phyloP scores from a whole-genome alignment of 2,113 vertebrate genomes.

The Polypterus bichir region DNA sequence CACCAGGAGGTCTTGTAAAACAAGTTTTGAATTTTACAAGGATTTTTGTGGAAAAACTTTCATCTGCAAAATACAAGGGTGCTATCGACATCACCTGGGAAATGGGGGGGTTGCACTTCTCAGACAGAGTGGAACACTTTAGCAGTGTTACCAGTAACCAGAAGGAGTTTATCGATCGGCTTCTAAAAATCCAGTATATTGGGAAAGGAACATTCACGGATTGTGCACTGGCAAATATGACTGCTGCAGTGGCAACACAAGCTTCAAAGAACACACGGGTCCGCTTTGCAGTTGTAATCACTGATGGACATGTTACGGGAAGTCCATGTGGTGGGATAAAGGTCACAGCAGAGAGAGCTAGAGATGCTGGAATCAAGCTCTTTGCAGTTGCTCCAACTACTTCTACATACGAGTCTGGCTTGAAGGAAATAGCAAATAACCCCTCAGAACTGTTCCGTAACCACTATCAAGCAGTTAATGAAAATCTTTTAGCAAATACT shows the following conservation, averaged over 20 bases:
- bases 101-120: constrained; percentile 85
- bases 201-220: constrained; percentile 85
- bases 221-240: constrained; percentile 76
- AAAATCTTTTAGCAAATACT: too few relatives aligned
- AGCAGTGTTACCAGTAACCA: constrained; percentile 48
- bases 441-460: constrained; percentile 66
- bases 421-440: constrained; percentile 69
- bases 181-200: constrained; percentile 55
- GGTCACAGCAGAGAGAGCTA: constrained; percentile 62
- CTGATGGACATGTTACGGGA: constrained; percentile 81
- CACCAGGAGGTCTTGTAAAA: constrained; percentile 70
- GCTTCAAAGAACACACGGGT: neutral
- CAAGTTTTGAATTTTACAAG: constrained; percentile 68
- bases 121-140: constrained; percentile 60
- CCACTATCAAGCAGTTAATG: constrained; percentile 41
- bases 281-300: constrained; percentile 78
- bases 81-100: constrained; percentile 68
- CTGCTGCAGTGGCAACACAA: constrained; percentile 40
- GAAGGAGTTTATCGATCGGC: constrained; percentile 42
- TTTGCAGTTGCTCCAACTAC: constrained; percentile 68
- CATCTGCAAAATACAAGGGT: constrained; percentile 46
- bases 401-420: constrained; percentile 59
- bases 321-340: constrained; percentile 76
- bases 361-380: constrained; percentile 63
- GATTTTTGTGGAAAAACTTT: constrained; percentile 52